Conservation (phyloP, 2,113 vertebrate genomes). For the western clawed frog (Xenopus tropicalis) region UCB_Xtro_10.0 CM004451.2:51565001-51565500, state of each 20-base stretch:
- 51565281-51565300: not conserved
- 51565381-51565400: no score
- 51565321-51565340: no score
- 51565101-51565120: not conserved
- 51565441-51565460: no score
- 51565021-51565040: not conserved
- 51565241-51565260: not conserved
- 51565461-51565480: no score
- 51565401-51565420: no score
- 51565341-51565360: no score
- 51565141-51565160: not conserved
- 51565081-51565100: not conserved
- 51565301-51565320: not conserved
- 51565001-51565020: not conserved
- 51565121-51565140: not conserved
- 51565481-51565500: no score
- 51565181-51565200: not conserved
- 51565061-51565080: not conserved
- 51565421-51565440: no score
- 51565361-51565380: no score
- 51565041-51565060: no score
- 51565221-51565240: not conserved
- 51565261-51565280: no score
- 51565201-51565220: not conserved
- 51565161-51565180: not conserved